Evolutionary conservation across 2,888 invertebrate genomes (phyloP).

Genomic region (Megastigmus dorsalis): DNA sequence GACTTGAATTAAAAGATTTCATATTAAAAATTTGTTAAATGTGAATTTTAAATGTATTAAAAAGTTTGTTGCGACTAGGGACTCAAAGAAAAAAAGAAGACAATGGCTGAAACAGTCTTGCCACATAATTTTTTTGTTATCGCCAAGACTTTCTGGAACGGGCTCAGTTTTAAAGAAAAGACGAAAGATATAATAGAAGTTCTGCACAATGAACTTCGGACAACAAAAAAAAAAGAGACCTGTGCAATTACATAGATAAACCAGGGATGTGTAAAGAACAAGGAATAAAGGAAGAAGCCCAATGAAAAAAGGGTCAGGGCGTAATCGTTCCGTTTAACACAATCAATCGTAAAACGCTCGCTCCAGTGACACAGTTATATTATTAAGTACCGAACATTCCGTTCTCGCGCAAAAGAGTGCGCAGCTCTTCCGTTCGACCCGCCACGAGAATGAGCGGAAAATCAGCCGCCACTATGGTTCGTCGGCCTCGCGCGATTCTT

Average conservation of each 20-base stretch:
- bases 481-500: neutral
- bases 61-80: too few species aligned
- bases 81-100: too few species aligned
- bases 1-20: too few species aligned
- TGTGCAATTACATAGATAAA: conserved; percentile 7
- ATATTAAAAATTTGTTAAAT: too few species aligned
- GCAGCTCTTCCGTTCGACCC: conserved; percentile 19
- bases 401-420: neutral
- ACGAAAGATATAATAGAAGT: too few species aligned
- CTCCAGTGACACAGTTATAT: conserved; percentile 47
- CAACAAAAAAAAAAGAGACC: neutral
- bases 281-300: neutral
- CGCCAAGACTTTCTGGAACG: too few species aligned
- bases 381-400: neutral
- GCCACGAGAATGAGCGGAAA: neutral
- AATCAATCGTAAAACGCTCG: conserved; percentile 33
- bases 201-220: neutral
- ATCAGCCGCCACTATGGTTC: conserved; percentile 6
- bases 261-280: neutral
- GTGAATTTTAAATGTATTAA: too few species aligned
- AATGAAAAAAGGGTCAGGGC: conserved; percentile 31
- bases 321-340: conserved; percentile 40
- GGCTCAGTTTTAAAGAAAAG: too few species aligned
- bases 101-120: too few species aligned
- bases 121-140: too few species aligned